phyloP scores from a whole-genome alignment of 1,140 invertebrate genomes.

The Saccostrea echinata region DNA sequence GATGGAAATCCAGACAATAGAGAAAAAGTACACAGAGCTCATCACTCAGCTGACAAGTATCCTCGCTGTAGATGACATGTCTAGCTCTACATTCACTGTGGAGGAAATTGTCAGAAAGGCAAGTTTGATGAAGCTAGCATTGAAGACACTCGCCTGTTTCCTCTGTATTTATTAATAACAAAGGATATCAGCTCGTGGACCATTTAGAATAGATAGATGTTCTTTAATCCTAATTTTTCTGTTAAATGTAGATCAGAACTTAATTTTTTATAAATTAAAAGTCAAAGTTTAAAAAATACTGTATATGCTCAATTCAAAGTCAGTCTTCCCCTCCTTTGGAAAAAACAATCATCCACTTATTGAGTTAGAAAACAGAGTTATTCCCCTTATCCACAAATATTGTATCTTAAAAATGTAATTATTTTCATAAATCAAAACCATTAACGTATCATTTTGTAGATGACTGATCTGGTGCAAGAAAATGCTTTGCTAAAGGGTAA shows the following conservation, averaged over 20 bases:
- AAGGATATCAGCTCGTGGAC: no score
- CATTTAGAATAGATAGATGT: neutral
- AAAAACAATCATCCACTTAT: no score
- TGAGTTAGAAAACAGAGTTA: neutral
- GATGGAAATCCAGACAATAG: slow-evolving; percentile 56
- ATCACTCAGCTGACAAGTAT: slow-evolving; percentile 67
- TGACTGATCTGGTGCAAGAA: slow-evolving; percentile 77
- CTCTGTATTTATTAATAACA: no score
- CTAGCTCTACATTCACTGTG: slow-evolving; percentile 50
- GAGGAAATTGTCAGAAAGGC: slow-evolving; percentile 70
- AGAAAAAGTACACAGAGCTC: slow-evolving; percentile 71
- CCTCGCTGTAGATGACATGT: slow-evolving; percentile 65
- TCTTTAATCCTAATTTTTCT: neutral
- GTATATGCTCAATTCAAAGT: no score
- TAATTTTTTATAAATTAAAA: no score
- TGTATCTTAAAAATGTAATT: neutral
- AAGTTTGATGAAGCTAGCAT: slow-evolving; percentile 24
- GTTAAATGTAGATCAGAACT: no score
- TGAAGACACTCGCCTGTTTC: neutral
- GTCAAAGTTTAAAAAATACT: no score
- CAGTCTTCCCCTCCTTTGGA: no score
- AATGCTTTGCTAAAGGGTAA: slow-evolving; percentile 79
- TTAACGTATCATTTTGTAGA: slow-evolving; percentile 63
- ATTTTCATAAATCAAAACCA: no score
- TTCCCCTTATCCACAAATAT: neutral